These are phyloP conservation scores for Aulostomus chinensis DNA, from an alignment of 2,797 vertebrate genomes.

Conservation along the genomic window DNA sequence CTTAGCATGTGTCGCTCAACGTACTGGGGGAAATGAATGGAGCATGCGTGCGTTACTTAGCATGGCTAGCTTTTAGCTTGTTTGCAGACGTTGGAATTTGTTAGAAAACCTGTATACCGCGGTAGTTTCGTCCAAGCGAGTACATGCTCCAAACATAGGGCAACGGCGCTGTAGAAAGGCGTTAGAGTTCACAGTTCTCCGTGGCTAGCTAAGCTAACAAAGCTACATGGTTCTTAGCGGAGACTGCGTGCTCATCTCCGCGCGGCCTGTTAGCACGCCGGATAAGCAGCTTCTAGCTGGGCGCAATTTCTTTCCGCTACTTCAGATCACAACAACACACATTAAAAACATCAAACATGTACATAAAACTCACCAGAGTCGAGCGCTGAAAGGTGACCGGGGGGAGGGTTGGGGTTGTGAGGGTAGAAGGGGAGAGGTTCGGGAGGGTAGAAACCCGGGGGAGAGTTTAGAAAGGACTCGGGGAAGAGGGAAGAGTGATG, in stretches of 20 bases:
- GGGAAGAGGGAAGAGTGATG: slow-evolving; percentile 83
- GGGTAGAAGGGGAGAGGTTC: slow-evolving; percentile 85
- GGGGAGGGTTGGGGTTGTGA: slow-evolving; percentile 81
- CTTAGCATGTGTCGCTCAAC: slow-evolving; percentile 32
- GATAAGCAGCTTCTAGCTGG: slow-evolving; percentile 36
- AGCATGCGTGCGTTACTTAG: slow-evolving; percentile 68
- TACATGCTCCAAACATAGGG: rapidly evolving
- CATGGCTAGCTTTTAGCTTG: slow-evolving; percentile 40
- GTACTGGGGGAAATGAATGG: slow-evolving; percentile 68
- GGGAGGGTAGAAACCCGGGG: slow-evolving; percentile 83
- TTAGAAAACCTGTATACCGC: rapidly evolving
- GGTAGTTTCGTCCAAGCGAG: too few relatives aligned
- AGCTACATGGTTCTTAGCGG: slow-evolving; percentile 5
- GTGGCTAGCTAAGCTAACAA: slow-evolving; percentile 13
- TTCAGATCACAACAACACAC: slow-evolving; percentile 43
- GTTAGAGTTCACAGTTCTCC: slow-evolving; percentile 12
- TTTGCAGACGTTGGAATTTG: slow-evolving; percentile 9
- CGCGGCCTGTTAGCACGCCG: slow-evolving; percentile 73
- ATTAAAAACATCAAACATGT: neutral
- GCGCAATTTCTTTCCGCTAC: slow-evolving; percentile 66
- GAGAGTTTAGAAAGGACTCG: slow-evolving; percentile 84
- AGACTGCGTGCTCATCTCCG: slow-evolving; percentile 63
- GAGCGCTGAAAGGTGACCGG: slow-evolving; percentile 55
- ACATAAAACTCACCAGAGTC: slow-evolving; percentile 66
- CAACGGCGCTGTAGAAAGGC: neutral